Percentiles rank a stretch among this genome's conserved stretches.
phyloP scores from a whole-genome alignment of 1,140 invertebrate genomes.

The Megalonaias nervosa region DNA sequence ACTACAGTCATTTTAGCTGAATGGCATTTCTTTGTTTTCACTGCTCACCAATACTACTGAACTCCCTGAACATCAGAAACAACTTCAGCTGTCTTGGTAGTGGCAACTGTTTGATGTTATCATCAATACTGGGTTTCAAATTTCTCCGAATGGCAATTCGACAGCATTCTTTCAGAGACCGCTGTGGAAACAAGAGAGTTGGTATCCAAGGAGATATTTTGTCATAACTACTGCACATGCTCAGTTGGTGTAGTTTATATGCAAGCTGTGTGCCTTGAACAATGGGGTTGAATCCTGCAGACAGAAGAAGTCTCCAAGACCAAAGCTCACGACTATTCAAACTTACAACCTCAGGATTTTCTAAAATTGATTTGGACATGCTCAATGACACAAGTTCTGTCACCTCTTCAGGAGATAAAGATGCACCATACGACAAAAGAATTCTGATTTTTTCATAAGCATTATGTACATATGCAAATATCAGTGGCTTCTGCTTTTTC shows the following conservation, averaged over 20 bases:
- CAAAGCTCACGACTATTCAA: slow-evolving; percentile 58
- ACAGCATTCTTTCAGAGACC: slow-evolving; percentile 56
- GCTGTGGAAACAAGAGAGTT: slow-evolving; percentile 51
- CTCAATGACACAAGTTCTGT: slow-evolving; percentile 61
- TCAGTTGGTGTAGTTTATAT: slow-evolving; percentile 56
- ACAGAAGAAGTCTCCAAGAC: slow-evolving; percentile 59
- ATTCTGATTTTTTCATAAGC: slow-evolving; percentile 63
- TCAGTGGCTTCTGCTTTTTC: slow-evolving; percentile 63
- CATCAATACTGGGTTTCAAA: slow-evolving; percentile 46
- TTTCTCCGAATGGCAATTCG: slow-evolving; percentile 50
- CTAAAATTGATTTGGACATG: slow-evolving; percentile 61
- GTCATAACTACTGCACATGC: slow-evolving; percentile 62
- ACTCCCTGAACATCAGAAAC: no score
- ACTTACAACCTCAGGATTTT: slow-evolving; percentile 63
- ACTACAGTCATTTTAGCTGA: no score
- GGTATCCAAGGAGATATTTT: slow-evolving; percentile 59
- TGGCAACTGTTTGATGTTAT: slow-evolving; percentile 47
- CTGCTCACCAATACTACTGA: no score
- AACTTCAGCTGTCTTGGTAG: slow-evolving; percentile 30
- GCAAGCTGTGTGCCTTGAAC: slow-evolving; percentile 42
- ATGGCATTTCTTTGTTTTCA: no score
- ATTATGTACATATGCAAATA: slow-evolving; percentile 65
- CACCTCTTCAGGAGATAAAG: slow-evolving; percentile 58
- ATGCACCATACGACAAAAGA: slow-evolving; percentile 61
- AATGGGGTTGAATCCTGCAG: slow-evolving; percentile 56